phyloP scores from a whole-genome alignment of 35 echinoderm and acorn worm species.

The Hemicentrotus pulcherrimus region DNA sequence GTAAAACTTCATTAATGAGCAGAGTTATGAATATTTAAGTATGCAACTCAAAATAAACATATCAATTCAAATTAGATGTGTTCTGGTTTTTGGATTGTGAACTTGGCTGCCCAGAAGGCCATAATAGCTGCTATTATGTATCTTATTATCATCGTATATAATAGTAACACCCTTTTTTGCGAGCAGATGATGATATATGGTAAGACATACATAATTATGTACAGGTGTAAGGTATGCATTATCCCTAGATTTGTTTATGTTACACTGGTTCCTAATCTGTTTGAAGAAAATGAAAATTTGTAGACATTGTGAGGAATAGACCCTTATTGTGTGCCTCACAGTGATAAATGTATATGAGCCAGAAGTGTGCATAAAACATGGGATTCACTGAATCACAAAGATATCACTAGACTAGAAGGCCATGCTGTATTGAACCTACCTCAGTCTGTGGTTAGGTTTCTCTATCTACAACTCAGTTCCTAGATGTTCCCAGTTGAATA shows the following conservation, averaged over 20 bases:
- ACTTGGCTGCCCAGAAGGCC: too few relatives aligned
- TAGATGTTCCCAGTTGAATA: neutral
- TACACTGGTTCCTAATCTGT: neutral
- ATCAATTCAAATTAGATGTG: too few relatives aligned
- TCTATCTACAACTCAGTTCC: neutral
- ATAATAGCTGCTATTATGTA: too few relatives aligned
- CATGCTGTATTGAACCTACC: neutral
- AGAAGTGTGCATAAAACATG: neutral
- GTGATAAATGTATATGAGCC: neutral
- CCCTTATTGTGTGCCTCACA: neutral
- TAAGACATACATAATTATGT: too few relatives aligned
- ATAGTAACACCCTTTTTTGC: too few relatives aligned
- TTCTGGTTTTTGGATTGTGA: too few relatives aligned
- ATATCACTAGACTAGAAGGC: neutral
- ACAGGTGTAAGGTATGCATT: too few relatives aligned
- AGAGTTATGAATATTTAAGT: too few relatives aligned
- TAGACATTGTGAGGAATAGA: neutral
- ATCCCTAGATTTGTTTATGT: neutral
- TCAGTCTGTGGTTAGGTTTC: neutral
- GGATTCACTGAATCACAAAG: neutral
- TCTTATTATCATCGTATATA: too few relatives aligned
- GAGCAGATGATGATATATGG: too few relatives aligned
- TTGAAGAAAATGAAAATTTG: neutral
- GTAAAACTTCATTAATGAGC: too few relatives aligned
- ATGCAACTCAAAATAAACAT: too few relatives aligned